Base-by-base conservation (phyloP, 2,113 vertebrate species). In the Cephalopholis sonnerati region DNA sequence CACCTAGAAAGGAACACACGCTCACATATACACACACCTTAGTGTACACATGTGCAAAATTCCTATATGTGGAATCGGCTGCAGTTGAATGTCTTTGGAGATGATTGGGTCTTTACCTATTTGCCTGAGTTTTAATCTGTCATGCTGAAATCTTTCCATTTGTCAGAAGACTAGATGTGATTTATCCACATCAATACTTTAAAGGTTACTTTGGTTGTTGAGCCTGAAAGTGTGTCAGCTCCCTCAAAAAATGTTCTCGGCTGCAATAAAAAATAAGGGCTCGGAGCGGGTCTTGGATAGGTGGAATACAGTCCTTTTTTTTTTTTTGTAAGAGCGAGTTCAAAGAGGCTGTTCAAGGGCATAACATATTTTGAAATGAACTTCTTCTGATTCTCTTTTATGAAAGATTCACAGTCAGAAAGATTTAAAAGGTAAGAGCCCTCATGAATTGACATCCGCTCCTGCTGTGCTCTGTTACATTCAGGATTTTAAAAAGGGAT, bases 201-300 rank as follows among this genome's bases (percentile, higher is more conserved):
- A 84, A 90, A 90, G 84, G 80, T 89, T 90, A 87, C 83, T 81
- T 83, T 87, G 81, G 74, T 54, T 92, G 66, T 87, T 83, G 83
- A 87, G 74, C 81, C 68, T 84, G 51, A 82, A 87, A 87, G 48
- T 87, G 71, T 86, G 86, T 85, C 87, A 74, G 67, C 65, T 80
- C 39, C 65, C 70, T 82, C 24, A 81, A 46, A 82, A 39, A 39
- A 36, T 39, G 6, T 69, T 69, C 50, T 69, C 7, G 11, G 13
- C 67, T 54, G 68, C 25, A 73, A 53, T 48, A 32, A 77, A 86
- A 75, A 73, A 48, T 53, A 76, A 80, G 63, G 36, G 57, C 73
- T 75, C 1, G 2, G 65, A 80, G 82, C 59, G 3, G 29, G 69
- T 84, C 59, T 74, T 8, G 70, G 82, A 85, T 53, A 73, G 84